Base-by-base conservation (phyloP, 1,140 invertebrate species). In the Ceratitis capitata region DNA sequence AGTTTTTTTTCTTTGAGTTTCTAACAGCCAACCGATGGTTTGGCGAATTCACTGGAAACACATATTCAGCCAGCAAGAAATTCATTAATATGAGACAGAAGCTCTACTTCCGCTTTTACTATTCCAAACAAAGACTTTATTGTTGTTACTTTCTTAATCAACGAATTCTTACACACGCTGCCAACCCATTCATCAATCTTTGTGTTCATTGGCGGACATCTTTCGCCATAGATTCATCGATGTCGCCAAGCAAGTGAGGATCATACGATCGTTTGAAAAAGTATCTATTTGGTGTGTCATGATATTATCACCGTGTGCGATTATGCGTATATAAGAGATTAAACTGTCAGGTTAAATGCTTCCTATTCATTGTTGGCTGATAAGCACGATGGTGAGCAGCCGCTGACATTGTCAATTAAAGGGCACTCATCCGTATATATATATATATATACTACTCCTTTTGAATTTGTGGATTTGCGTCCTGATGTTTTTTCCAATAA, bases 101-200 rank as follows among this genome's bases (percentile, higher is more conserved):
- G 51, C 51, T 56, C 12, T 4, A 69, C 19, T 39, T 29, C 29
- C 29, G 39, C 16, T n/a, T 14, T 19, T 69, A n/a, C n/a, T n/a
- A n/a, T n/a, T n/a, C n/a, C n/a, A n/a, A n/a, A n/a, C n/a, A n/a
- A n/a, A n/a, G n/a, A n/a, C n/a, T n/a, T 69, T n/a, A 14, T 35
- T 69, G 16, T 69, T 69, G 2, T 35, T 69, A 16, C 4, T 4
- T n/a, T n/a, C 4, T 5, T 16, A 2, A 53, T 19, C 16, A 1
- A 1, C 14, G 51, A 4, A 10, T 5, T 12, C 16, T 53, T 19
- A 69, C 29, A 35, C 2, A 39, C 14, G 32, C 14, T 69, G 61
- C 32, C 61, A 69, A 6, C 61, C 61, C 61, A 69, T 69, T 69
- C 61, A 69, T 69, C 61, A 69, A 69, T 69, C 61, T 14, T 69